A percentile compares a stretch with the other conserved stretches of the same genome.
phyloP scores from a whole-genome alignment of 2,797 vertebrate genomes.

The Acanthurus tractus region DNA sequence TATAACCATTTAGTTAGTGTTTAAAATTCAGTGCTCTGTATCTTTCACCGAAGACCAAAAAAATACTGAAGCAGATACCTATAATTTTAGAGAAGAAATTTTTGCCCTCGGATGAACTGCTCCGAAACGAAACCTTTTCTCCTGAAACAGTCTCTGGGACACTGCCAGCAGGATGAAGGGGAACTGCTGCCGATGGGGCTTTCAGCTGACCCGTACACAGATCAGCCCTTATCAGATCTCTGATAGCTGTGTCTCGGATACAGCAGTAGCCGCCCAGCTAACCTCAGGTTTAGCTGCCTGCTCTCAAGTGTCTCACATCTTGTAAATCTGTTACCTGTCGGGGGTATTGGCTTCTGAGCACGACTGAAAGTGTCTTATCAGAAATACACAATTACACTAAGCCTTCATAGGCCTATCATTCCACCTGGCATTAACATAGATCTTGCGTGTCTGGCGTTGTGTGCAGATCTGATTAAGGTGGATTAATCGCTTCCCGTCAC shows the following conservation, averaged over 20 bases:
- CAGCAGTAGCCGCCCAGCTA: conserved; percentile 26
- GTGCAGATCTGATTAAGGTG: conserved; percentile 48
- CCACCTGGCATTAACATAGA: conserved; percentile 41
- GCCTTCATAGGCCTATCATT: conserved; percentile 46
- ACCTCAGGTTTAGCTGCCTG: conserved; percentile 33
- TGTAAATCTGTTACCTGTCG: conserved; percentile 54
- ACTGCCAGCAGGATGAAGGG: conserved; percentile 22
- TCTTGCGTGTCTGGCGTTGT: conserved; percentile 35
- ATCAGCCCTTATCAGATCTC: conserved; percentile 61
- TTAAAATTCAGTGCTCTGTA: conserved; percentile 20
- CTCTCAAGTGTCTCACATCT: conserved; percentile 36
- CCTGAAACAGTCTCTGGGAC: conserved; percentile 25
- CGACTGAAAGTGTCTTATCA: conserved; percentile 63
- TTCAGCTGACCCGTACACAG: conserved; percentile 51
- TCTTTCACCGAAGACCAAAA: not conserved
- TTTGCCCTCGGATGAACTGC: not conserved
- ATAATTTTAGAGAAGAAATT: not conserved
- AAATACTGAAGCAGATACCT: not conserved
- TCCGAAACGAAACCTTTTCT: conserved; percentile 4
- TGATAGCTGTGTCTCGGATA: conserved; percentile 26
- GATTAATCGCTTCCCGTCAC: conserved; percentile 55
- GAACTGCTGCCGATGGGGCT: conserved; percentile 14
- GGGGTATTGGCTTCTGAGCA: conserved; percentile 40
- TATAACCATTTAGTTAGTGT: conserved; percentile 4
- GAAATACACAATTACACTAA: conserved; percentile 62